Conservation (phyloP, 1,140 invertebrate species). For the Oreohelix idahoensis region DNA sequence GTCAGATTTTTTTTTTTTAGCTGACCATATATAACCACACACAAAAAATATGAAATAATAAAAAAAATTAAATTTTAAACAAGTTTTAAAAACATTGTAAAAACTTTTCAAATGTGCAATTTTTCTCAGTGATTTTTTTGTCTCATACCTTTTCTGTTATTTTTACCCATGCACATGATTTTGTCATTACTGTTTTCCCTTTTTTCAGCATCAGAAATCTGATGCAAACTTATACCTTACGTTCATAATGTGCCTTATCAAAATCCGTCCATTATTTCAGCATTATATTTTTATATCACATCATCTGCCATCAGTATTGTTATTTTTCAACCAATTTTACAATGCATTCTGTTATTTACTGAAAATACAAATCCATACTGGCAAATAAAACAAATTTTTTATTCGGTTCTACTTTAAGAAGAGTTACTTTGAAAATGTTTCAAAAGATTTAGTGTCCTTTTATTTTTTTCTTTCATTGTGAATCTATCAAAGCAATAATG, state of each 20-base stretch:
- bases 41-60: too few species aligned
- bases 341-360: background rate
- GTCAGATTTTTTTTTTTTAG: too few species aligned
- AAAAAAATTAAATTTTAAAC: too few species aligned
- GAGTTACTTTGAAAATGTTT: too few species aligned
- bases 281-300: background rate
- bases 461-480: too few species aligned
- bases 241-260: conserved; percentile 32
- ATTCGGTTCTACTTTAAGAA: too few species aligned
- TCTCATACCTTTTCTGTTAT: background rate
- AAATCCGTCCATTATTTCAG: conserved; percentile 31
- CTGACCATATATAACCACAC: too few species aligned
- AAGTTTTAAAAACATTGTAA: background rate
- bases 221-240: background rate
- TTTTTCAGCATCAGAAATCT: background rate
- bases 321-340: background rate
- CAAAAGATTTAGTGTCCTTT: too few species aligned
- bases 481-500: too few species aligned
- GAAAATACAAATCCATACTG: background rate
- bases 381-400: background rate
- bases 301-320: background rate
- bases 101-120: background rate
- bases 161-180: background rate
- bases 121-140: background rate
- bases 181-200: background rate